phyloP scores from a whole-genome alignment of 2,888 invertebrate genomes.

The Blera fallax region DNA sequence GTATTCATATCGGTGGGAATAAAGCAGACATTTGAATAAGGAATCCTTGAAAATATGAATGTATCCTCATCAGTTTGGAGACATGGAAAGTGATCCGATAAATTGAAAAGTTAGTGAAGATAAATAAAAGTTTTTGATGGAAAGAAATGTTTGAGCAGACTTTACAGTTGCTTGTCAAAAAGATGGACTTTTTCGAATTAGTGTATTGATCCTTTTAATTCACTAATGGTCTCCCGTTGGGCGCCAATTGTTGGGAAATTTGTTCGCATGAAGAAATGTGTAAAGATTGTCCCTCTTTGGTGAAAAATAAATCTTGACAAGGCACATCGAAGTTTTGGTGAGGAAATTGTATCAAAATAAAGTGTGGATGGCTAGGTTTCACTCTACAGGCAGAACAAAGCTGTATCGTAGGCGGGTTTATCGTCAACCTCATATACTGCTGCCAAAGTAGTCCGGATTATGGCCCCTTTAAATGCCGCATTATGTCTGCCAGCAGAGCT shows the following conservation, averaged over 20 bases:
- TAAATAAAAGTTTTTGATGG: constrained; percentile 41
- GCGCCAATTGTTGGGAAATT: not conserved
- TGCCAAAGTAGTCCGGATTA: no score
- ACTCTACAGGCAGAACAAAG: no score
- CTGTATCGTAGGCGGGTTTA: no score
- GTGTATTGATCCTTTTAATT: not conserved
- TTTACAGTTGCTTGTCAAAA: not conserved
- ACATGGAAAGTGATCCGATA: constrained; percentile 51
- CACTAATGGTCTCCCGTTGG: not conserved
- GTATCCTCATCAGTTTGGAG: constrained; percentile 39
- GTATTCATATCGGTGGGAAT: constrained; percentile 29
- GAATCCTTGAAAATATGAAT: constrained; percentile 20
- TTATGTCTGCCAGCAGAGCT: no score
- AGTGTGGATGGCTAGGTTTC: no score
- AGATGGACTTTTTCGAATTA: not conserved
- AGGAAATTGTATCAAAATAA: no score
- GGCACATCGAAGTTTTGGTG: no score
- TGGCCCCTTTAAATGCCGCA: no score
- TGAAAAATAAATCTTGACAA: no score
- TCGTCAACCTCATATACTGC: no score
- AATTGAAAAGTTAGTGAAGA: constrained; percentile 43
- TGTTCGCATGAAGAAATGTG: no score
- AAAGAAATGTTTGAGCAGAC: constrained; percentile 8
- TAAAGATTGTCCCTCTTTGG: no score
- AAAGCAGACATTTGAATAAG: constrained; percentile 29